phyloP scores from a whole-genome alignment of 2,797 vertebrate species.

The Microctenopoma steveboyesi region DNA sequence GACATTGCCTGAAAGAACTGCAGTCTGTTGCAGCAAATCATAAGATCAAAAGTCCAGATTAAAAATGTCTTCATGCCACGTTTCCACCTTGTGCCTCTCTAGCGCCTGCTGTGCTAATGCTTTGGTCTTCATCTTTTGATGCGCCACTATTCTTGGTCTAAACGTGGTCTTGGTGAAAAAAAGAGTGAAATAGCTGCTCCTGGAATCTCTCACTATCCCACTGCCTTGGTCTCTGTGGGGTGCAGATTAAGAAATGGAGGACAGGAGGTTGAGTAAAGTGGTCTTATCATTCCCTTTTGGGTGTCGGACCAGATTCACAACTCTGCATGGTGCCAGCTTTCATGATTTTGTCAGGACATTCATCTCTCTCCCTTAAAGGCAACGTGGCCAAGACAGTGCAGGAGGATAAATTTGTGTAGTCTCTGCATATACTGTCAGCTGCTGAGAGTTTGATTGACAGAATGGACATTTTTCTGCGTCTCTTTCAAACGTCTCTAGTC shows the following conservation, averaged over 20 bases:
- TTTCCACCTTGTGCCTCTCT: not conserved
- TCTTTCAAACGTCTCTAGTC: constrained; percentile 45
- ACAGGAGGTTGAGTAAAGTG: constrained; percentile 36
- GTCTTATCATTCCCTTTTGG: constrained; percentile 65
- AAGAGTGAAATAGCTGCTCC: constrained; percentile 14
- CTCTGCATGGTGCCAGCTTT: constrained; percentile 54
- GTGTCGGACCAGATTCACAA: constrained; percentile 60
- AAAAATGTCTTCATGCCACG: not conserved
- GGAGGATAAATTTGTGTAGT: constrained; percentile 12
- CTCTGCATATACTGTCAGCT: constrained; percentile 15
- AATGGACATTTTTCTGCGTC: constrained; percentile 5
- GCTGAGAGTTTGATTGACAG: constrained; percentile 35
- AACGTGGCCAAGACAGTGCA: constrained; percentile 17
- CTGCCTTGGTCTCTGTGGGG: constrained; percentile 50
- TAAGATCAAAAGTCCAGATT: not conserved
- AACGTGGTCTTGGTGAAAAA: not conserved
- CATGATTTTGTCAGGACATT: constrained; percentile 31
- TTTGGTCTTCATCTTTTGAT: not conserved
- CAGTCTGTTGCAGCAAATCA: not conserved
- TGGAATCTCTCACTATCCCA: constrained; percentile 29
- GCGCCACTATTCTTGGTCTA: not conserved
- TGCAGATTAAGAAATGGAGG: constrained; percentile 63
- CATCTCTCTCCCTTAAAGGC: constrained; percentile 20
- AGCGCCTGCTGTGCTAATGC: not conserved
- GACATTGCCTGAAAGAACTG: not conserved